A percentile compares a stretch with the other conserved stretches of the same genome.
phyloP scores from a whole-genome alignment of 1,140 invertebrate genomes.

The Campodea augens region DNA sequence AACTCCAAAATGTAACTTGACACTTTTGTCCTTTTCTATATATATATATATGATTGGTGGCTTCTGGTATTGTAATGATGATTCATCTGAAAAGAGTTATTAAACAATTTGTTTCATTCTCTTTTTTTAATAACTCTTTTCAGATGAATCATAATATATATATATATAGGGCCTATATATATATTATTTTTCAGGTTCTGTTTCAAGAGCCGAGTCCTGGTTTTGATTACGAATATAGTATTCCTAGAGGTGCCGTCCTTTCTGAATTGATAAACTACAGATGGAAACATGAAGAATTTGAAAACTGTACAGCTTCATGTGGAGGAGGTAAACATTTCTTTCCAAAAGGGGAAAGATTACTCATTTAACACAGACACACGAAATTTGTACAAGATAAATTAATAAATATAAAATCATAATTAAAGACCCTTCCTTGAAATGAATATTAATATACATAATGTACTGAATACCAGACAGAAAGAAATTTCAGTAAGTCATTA shows the following conservation, averaged over 20 bases:
- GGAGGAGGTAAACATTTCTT: constrained; percentile 74
- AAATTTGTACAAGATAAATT: no score
- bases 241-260: constrained; percentile 48
- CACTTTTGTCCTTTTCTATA: constrained; percentile 4
- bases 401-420: no score
- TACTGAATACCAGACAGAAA: no score
- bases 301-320: constrained; percentile 57
- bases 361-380: no score
- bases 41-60: constrained; percentile 1
- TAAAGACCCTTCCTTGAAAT: no score
- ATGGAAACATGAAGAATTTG: constrained; percentile 62
- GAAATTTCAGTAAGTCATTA: neutral
- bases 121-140: constrained; percentile 2
- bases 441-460: no score
- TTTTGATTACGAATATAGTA: constrained; percentile 77
- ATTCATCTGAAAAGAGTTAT: neutral
- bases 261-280: constrained; percentile 42
- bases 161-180: constrained; percentile 2
- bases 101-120: neutral
- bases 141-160: constrained; percentile 5
- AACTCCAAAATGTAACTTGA: constrained; percentile 1
- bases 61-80: neutral
- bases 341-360: no score
- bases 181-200: constrained; percentile 41
- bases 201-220: constrained; percentile 72